phyloP scores from a whole-genome alignment of 2,113 vertebrate genomes.

The Lynx canadensis region DNA sequence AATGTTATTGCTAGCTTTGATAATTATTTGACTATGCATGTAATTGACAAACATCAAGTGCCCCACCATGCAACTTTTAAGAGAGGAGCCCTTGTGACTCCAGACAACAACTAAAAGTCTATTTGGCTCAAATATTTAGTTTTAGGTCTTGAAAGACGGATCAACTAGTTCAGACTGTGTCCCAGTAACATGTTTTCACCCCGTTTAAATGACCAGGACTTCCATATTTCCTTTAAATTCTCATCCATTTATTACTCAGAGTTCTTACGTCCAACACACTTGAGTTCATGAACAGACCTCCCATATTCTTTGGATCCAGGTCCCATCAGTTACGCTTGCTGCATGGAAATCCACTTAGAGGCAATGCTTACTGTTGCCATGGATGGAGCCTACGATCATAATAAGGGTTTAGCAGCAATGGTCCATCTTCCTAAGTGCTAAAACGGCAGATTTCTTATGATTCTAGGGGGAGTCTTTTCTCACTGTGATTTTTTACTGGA shows the following conservation, averaged over 20 bases:
- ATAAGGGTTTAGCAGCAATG: not conserved
- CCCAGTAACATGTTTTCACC: not conserved
- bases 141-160: not conserved
- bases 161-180: not conserved
- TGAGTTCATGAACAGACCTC: not conserved
- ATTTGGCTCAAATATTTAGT: not conserved
- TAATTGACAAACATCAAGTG: not conserved
- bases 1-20: not conserved
- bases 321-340: not conserved
- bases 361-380: not conserved
- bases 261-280: not conserved
- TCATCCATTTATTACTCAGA: not conserved
- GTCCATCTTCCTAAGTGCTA: not conserved
- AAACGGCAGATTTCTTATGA: not conserved
- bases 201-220: not conserved
- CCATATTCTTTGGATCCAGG: not conserved
- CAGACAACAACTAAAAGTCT: not conserved
- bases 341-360: not conserved
- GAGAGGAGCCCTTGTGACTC: not conserved
- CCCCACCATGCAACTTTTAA: not conserved
- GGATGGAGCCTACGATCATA: not conserved
- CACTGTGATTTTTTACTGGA: not conserved
- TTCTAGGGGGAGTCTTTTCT: not conserved
- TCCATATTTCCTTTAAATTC: not conserved
- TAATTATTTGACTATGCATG: not conserved